These are phyloP conservation scores for Aphaenogaster floridana DNA, from an alignment of 1,140 invertebrate species.

Conservation along the genomic window DNA sequence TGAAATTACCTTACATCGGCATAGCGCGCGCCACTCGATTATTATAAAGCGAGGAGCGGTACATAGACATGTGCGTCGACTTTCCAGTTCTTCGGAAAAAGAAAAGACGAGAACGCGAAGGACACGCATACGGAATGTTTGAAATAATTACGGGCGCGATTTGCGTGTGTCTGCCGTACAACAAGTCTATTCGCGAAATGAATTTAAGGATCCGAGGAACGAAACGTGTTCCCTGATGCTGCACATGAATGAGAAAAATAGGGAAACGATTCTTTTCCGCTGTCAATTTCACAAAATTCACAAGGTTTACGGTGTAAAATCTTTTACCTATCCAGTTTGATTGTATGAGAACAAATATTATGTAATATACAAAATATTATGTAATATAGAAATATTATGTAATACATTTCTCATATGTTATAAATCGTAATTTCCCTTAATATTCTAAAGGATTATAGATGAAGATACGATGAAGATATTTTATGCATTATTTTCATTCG, in stretches of 20 bases:
- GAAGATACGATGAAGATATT: background rate
- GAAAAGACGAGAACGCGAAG: background rate
- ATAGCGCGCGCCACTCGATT: slow-evolving; percentile 42
- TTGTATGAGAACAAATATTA: background rate
- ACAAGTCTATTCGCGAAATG: background rate
- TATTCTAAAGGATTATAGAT: background rate
- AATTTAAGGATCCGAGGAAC: background rate
- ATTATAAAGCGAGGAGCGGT: slow-evolving; percentile 33
- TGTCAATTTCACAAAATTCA: background rate
- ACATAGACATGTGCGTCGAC: background rate
- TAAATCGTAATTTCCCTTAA: background rate
- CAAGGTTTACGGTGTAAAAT: background rate
- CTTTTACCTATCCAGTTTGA: no score
- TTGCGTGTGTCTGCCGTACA: background rate
- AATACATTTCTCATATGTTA: background rate
- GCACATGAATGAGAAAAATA: background rate
- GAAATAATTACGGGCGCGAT: background rate
- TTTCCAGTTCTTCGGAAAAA: slow-evolving; percentile 40
- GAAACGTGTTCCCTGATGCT: background rate
- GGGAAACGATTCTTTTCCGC: background rate
- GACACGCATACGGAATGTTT: background rate
- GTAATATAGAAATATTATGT: background rate
- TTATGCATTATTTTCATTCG: background rate
- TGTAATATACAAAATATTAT: background rate
- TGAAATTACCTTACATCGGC: slow-evolving; percentile 48